These are phyloP conservation scores for Stigmatopora argus DNA, from an alignment of 2,113 vertebrate species.

Conservation along the genomic window DNA sequence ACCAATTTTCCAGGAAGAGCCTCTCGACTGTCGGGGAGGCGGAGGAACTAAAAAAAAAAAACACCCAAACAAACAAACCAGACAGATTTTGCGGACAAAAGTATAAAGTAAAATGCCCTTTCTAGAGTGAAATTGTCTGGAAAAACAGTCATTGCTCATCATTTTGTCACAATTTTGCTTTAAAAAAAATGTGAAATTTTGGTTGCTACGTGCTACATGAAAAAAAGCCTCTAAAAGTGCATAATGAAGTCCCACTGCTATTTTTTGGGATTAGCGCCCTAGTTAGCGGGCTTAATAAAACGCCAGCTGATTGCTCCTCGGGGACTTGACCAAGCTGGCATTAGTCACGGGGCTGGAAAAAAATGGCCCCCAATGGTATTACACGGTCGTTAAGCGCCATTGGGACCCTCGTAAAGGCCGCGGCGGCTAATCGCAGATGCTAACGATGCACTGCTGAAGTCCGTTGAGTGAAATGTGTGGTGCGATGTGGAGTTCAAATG, in stretches of 20 bases:
- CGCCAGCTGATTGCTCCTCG: constrained; percentile 29
- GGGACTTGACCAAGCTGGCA: constrained; percentile 32
- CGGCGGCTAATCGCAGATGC: not conserved
- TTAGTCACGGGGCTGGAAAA: constrained; percentile 34
- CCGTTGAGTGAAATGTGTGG: not conserved
- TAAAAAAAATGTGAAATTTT: constrained; percentile 18
- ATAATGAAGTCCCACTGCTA: constrained; percentile 48
- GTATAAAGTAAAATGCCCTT: not conserved
- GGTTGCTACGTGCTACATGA: constrained; percentile 58
- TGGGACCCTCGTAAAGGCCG: not conserved
- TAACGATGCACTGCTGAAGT: not conserved
- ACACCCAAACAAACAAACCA: constrained; percentile 15
- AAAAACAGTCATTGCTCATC: constrained; percentile 13
- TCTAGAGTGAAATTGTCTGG: constrained; percentile 47
- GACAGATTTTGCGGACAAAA: not conserved
- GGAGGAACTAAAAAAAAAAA: constrained; percentile 40
- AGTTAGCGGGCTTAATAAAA: constrained; percentile 43
- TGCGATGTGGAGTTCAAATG: not conserved
- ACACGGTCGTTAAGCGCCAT: not conserved
- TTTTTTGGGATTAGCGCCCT: constrained; percentile 33
- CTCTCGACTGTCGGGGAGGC: constrained; percentile 31
- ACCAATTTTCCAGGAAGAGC: constrained; percentile 57
- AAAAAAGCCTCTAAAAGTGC: constrained; percentile 55
- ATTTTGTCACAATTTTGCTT: no score
- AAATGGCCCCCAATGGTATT: constrained; percentile 15